phyloP scores from a whole-genome alignment of 2,888 invertebrate genomes.

The Conops quadrifasciatus region DNA sequence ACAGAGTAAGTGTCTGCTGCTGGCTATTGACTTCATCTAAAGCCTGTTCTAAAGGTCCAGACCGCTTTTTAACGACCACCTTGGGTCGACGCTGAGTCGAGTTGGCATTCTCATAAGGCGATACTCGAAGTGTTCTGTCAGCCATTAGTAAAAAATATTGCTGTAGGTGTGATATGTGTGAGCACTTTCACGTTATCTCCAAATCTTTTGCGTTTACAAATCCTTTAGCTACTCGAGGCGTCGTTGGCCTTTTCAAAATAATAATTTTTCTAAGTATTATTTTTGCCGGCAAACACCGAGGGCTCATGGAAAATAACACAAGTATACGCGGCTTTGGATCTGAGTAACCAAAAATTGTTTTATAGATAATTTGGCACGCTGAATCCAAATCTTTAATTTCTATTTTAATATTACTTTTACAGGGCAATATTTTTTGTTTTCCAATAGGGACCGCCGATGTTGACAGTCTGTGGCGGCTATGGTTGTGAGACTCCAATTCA shows the following conservation, averaged over 20 bases:
- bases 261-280: no score
- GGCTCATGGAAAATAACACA: neutral
- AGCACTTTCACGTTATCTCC: no score
- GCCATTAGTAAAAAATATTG: neutral
- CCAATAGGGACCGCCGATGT: no score
- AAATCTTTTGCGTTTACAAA: no score
- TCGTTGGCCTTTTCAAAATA: no score
- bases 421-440: no score
- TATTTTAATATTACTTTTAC: no score
- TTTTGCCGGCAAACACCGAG: no score
- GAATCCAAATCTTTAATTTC: neutral
- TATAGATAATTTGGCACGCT: neutral
- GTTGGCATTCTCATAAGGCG: neutral
- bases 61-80: constrained; percentile 50
- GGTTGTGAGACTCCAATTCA: no score
- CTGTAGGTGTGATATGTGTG: no score
- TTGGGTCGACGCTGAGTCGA: constrained; percentile 42
- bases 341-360: neutral
- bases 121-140: neutral
- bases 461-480: no score
- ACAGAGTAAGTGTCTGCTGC: neutral
- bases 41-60: constrained; percentile 51
- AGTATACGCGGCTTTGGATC: neutral
- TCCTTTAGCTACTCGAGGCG: no score
- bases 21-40: constrained; percentile 45